Percentiles rank a stretch among this genome's conserved stretches.
These are phyloP conservation scores for Pangasianodon gigas DNA, from an alignment of 2,113 vertebrate genomes.

Conservation along the genomic window DNA sequence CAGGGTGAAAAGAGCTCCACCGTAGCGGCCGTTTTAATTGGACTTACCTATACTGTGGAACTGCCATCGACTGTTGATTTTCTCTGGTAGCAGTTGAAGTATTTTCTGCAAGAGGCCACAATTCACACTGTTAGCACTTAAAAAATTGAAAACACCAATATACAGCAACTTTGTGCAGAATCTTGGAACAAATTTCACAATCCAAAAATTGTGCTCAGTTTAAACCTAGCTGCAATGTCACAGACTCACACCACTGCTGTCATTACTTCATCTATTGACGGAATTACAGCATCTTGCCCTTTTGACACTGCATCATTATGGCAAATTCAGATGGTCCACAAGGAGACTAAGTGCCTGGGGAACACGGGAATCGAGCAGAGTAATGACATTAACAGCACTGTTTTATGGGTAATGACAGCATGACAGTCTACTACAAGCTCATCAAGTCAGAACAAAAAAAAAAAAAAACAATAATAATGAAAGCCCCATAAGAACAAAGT, in stretches of 20 bases:
- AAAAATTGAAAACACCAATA: background rate
- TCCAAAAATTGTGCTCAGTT: background rate
- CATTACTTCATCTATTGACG: conserved; percentile 60
- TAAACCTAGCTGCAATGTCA: background rate
- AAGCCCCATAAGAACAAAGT: background rate
- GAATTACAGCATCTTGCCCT: conserved; percentile 67
- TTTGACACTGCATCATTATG: conserved; percentile 66
- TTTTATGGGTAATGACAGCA: conserved; percentile 54
- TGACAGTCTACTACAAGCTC: conserved; percentile 48
- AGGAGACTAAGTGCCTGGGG: background rate
- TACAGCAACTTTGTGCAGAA: background rate
- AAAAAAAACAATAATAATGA: background rate
- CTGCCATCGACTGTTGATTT: conserved; percentile 97
- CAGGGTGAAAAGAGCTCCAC: background rate
- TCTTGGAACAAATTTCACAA: background rate
- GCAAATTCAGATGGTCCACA: conserved; percentile 48
- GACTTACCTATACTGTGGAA: conserved; percentile 98
- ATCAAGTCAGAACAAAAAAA: background rate
- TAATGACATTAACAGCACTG: conserved; percentile 38
- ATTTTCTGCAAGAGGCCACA: conserved; percentile 83
- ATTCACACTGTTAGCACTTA: conserved; percentile 13
- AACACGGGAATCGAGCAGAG: conserved; percentile 24
- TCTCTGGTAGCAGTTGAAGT: conserved; percentile 94
- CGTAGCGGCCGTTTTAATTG: background rate
- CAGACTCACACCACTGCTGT: conserved; percentile 46